A percentile compares a stretch with the other conserved stretches of the same genome.
phyloP scores from a whole-genome alignment of 2,113 vertebrate genomes.

The Gasterosteus aculeatus region DNA sequence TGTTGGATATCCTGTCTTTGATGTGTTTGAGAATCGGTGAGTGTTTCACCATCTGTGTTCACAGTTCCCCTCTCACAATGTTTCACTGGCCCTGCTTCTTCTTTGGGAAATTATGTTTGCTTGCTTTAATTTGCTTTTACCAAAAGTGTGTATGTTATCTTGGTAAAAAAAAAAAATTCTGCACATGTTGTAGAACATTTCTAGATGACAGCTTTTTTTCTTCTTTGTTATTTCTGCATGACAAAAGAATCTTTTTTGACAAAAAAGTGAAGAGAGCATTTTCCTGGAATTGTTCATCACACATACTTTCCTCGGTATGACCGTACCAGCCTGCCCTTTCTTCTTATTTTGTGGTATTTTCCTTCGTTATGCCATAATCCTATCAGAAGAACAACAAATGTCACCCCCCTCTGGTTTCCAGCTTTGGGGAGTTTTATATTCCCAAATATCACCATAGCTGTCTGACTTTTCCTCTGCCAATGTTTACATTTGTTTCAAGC shows the following conservation, averaged over 20 bases:
- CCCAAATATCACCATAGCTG: constrained; percentile 9
- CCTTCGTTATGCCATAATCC: not conserved
- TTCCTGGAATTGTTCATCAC: not conserved
- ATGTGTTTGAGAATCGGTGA: constrained; percentile 38
- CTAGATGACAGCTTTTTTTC: not conserved
- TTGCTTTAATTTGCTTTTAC: not conserved
- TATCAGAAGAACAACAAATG: not conserved
- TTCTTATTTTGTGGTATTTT: not conserved
- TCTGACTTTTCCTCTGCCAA: not conserved
- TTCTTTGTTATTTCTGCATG: not conserved
- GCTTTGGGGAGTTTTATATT: constrained; percentile 11
- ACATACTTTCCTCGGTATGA: not conserved
- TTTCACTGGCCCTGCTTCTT: constrained; percentile 15
- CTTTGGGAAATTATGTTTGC: not conserved
- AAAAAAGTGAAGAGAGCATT: not conserved
- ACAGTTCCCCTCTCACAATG: not conserved
- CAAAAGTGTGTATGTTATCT: not conserved
- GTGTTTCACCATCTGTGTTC: constrained; percentile 45
- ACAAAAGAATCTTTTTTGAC: not conserved
- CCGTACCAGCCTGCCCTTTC: not conserved
- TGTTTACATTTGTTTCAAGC: not conserved
- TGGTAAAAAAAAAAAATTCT: not conserved
- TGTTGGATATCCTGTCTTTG: constrained; percentile 17
- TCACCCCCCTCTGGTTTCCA: not conserved
- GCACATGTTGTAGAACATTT: not conserved